Conservation (phyloP, 2,888 invertebrate genomes). For the Patella caerulea region DNA sequence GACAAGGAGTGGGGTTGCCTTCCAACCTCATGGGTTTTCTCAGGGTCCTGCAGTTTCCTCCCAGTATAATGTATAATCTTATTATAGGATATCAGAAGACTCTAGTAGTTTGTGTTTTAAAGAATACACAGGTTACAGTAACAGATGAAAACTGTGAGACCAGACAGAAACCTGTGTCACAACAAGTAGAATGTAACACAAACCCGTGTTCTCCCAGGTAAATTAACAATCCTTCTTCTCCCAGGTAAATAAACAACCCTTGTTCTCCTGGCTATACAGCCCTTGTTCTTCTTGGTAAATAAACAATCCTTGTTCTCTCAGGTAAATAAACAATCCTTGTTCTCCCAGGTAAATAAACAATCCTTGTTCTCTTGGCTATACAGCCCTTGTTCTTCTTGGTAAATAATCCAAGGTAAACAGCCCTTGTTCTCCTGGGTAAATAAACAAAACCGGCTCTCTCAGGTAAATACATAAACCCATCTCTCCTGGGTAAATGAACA, state of each 20-base stretch:
- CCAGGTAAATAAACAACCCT: conserved; percentile 73
- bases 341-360: too few relatives aligned
- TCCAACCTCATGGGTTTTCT: too few relatives aligned
- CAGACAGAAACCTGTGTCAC: conserved; percentile 76
- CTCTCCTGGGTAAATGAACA: too few relatives aligned
- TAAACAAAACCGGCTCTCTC: conserved; percentile 81
- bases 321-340: conserved; percentile 66
- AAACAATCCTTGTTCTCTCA: conserved; percentile 82
- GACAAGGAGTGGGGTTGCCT: too few relatives aligned
- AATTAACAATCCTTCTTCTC: conserved; percentile 28
- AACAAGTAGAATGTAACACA: conserved; percentile 78
- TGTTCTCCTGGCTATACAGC: conserved; percentile 72
- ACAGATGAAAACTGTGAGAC: conserved; percentile 79
- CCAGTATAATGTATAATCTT: too few relatives aligned
- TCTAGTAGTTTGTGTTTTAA: conserved; percentile 81
- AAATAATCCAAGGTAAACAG: conserved; percentile 50
- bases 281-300: too few relatives aligned
- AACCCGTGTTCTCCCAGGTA: conserved; percentile 83
- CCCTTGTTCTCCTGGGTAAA: too few relatives aligned
- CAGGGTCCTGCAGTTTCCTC: too few relatives aligned
- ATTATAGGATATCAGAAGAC: conserved; percentile 78
- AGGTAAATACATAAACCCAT: conserved; percentile 69
- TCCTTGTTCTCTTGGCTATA: too few relatives aligned
- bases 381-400: conserved; percentile 83
- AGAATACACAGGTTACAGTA: conserved; percentile 76